Evolutionary conservation across 2,888 invertebrate genomes (phyloP).

Genomic region (Watsonalla cultraria): DNA sequence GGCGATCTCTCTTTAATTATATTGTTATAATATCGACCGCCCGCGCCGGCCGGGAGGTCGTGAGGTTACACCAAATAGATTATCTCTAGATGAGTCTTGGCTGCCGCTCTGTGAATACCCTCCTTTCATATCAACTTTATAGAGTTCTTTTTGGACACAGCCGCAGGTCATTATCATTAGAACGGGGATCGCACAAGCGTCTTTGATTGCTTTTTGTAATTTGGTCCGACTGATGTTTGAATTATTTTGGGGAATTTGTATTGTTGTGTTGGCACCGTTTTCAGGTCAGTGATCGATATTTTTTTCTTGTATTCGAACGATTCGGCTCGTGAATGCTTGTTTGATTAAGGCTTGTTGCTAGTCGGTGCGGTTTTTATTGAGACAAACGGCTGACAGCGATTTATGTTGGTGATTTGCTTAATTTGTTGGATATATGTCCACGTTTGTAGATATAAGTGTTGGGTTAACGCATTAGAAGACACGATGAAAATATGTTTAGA

Average conservation of each 20-base stretch:
- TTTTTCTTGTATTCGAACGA: constrained; percentile 13
- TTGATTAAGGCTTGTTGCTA: constrained; percentile 24
- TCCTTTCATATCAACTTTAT: constrained; percentile 61
- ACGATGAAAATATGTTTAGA: no score
- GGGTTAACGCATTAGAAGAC: no score
- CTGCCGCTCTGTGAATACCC: constrained; percentile 59
- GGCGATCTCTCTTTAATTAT: constrained; percentile 75
- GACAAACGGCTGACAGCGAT: background rate
- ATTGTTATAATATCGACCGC: constrained; percentile 64
- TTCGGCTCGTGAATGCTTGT: constrained; percentile 20
- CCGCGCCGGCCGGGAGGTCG: constrained; percentile 59
- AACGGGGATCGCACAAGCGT: constrained; percentile 47
- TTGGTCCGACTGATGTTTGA: constrained; percentile 60
- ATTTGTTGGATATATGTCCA: background rate
- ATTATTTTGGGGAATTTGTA: constrained; percentile 58
- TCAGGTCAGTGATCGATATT: constrained; percentile 36
- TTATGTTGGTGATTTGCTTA: background rate
- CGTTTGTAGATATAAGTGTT: no score
- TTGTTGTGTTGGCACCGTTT: constrained; percentile 46
- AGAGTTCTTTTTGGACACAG: constrained; percentile 50
- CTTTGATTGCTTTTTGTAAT: constrained; percentile 67
- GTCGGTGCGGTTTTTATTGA: constrained; percentile 7
- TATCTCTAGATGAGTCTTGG: constrained; percentile 65
- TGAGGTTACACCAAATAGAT: constrained; percentile 77
- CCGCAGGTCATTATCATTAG: constrained; percentile 60